Conservation (phyloP, 2,888 invertebrate genomes). For the Cephus rjabovi region DNA sequence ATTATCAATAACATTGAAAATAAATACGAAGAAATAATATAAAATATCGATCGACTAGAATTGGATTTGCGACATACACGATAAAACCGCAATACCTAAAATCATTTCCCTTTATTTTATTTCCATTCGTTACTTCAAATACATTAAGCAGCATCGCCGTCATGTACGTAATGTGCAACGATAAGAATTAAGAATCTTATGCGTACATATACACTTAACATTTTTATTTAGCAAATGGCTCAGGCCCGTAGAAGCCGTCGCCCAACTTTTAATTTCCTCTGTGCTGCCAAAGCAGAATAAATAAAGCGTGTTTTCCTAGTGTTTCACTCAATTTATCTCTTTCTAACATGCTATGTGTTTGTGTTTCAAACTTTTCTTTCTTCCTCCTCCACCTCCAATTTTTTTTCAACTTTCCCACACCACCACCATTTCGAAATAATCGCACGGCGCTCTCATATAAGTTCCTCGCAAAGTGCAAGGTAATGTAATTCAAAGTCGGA, state of each 20-base stretch:
- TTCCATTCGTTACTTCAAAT: slow-evolving; percentile 43
- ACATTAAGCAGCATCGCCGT: slow-evolving; percentile 40
- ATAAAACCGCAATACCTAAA: slow-evolving; percentile 24
- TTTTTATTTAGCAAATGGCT: slow-evolving; percentile 28
- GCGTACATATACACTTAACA: slow-evolving; percentile 33
- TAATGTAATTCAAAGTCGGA: slow-evolving; percentile 20
- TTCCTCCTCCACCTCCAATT: slow-evolving; percentile 14
- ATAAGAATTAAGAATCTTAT: slow-evolving; percentile 44
- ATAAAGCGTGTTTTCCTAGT: slow-evolving; percentile 21
- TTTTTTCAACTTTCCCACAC: slow-evolving; percentile 10
- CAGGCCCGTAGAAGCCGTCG: slow-evolving; percentile 35
- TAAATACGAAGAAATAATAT: no score
- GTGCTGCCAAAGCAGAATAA: slow-evolving; percentile 27
- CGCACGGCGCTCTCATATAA: slow-evolving; percentile 25
- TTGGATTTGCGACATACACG: neutral
- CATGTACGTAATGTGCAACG: slow-evolving; percentile 41
- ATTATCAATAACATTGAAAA: no score
- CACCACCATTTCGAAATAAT: slow-evolving; percentile 12
- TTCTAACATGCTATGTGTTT: slow-evolving; percentile 30
- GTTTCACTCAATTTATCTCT: slow-evolving; percentile 9
- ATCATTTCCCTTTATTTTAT: slow-evolving; percentile 34
- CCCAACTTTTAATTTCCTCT: slow-evolving; percentile 28
- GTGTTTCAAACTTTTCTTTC: slow-evolving; percentile 14
- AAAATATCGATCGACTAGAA: no score
- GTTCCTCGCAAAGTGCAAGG: slow-evolving; percentile 16